Base-by-base conservation (phyloP, 2,113 vertebrate species). In the Cacatua alba region DNA sequence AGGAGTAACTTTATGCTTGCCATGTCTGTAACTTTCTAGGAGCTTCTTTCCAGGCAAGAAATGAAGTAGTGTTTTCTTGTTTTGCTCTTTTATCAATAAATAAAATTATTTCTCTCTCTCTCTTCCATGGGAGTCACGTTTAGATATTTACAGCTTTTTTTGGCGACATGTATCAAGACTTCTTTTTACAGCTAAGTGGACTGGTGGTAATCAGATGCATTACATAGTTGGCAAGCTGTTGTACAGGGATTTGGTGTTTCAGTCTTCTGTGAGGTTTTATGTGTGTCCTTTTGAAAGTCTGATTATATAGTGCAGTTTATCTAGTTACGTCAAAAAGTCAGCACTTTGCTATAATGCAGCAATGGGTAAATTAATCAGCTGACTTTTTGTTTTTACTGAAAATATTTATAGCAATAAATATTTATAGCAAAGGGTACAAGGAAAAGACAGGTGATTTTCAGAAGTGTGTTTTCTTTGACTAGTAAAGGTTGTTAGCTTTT, bases 341-440 rank as follows among this genome's bases (percentile, higher is more conserved):
- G 8, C 60, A 31, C 43, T 88, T 90, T 65, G 71, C 60, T 88
- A 4, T 88, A 86, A 48, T 86, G 79, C 59, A 59, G 82, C 53
- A 91, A 5, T 12, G 31, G 68, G 31, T 76, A 62, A 88, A 92
- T 21, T 76, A 44, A 93, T 69, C 78, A 93, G 28, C 37, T 77
- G 65, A 76, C 25, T 43, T 31, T 48, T 84, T 28, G 49, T 89
- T 69, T 20, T 15, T 82, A 4, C 37, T 82, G 11, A 80, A 85
- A 85, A 86, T 87, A 85, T 91, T 91, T 62, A 63, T 83, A 78
- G 59, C 31, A 82, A 77, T n/a, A 59, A 23, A 89, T 90, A 85
- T 91, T 91, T 62, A 59, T 80, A 78, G 46, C 31, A 80, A 74
- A 67, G 53, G 17, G 11, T 74, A 20, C 39, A 37, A 95, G 49